Base-by-base conservation (phyloP, 1,140 invertebrate genomes). In the Drosophila leontia region DNA sequence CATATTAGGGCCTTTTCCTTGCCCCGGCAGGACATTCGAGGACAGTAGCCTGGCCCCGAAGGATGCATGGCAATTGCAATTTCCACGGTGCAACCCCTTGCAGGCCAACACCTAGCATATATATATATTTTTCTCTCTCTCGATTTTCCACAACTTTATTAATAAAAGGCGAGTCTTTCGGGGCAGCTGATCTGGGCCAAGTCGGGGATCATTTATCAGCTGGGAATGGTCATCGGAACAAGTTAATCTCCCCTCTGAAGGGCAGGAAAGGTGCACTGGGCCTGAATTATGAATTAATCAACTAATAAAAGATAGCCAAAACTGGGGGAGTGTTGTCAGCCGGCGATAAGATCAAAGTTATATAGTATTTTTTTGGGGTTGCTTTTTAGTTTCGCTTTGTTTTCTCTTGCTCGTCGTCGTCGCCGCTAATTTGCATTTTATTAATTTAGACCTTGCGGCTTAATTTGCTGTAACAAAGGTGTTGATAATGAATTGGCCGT, bases 381-480 rank as follows among this genome's bases (percentile, higher is more conserved):
- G 82, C 59, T 77, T 37, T 50, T 72, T 71, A 72, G 81, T 71
- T 80, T 68, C 63, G 39, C 48, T 68, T 74, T 74, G 58, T 65
- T 57, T 63, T 47, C 42, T 47, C 42, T 34, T 26, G 48, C 59
- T 39, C 29, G 32, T 34, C 29, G 62, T 64, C 57, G 72, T 34
- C 17, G 37, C 7, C 4, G 42, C 75, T 79, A 79, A 80, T 80
- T 80, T 80, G 85, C 81, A 88, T 79, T 88, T 90, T 90, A 88
- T 88, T 84, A 88, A 84, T 68, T 78, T 75, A 58, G 68, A 78
- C 76, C 77, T 78, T 65, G 59, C 55, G 65, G 85, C 84, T 84
- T 90, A 88, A 88, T 90, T 90, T 88, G 85, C 85, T 90, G 85
- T 69, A 88, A 88, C 85, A 91, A 90, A 88, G 85, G 85, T 88